Base-by-base conservation (phyloP, 2,888 invertebrate genomes). In the Gerris lacustris region DNA sequence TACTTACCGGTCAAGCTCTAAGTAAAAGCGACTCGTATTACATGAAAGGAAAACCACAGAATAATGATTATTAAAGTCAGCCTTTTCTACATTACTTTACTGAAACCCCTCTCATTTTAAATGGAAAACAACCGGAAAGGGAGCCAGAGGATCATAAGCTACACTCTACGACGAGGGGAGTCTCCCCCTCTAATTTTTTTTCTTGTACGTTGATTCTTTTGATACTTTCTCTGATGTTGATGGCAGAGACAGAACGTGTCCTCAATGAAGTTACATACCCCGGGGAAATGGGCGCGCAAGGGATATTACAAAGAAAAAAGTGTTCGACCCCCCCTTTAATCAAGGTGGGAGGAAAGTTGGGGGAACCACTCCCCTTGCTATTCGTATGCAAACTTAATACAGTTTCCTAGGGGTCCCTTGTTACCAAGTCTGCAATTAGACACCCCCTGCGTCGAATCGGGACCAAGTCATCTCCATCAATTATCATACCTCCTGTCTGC, bases 341-440 rank as follows among this genome's bases (percentile, higher is more conserved):
- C 55, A 55, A 55, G 55, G 55, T 15, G 15, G 55, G 55, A 55
- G 15, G 55, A 15, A 11, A 55, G 55, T 9, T 9, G 55, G 15
- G 15, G 15, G 55, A 11, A 55, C 15, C 55, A 55, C 55, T 15
- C 55, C 15, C 15, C 15, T 9, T 11, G 55, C 55, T 11, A 55
- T 55, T 55, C 55, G 55, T 55, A 55, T 55, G 55, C 55, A 55
- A 55, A 55, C 55, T 15, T 55, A 55, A 55, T 55, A 55, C 31
- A 31, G 31, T 31, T 31, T 31, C 31, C 31, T 31, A 31, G 31
- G 31, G 31, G 31, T 31, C 31, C 31, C 31, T 31, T 31, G 31
- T 31, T 31, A 31, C 31, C 31, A 31, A 31, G 31, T 31, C 31
- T 31, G 31, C 31, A 31, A 31, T 31, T 31, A 31, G 31, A 31